Conservation (phyloP, 2,113 vertebrate species). For the Zapus hudsonius region DNA sequence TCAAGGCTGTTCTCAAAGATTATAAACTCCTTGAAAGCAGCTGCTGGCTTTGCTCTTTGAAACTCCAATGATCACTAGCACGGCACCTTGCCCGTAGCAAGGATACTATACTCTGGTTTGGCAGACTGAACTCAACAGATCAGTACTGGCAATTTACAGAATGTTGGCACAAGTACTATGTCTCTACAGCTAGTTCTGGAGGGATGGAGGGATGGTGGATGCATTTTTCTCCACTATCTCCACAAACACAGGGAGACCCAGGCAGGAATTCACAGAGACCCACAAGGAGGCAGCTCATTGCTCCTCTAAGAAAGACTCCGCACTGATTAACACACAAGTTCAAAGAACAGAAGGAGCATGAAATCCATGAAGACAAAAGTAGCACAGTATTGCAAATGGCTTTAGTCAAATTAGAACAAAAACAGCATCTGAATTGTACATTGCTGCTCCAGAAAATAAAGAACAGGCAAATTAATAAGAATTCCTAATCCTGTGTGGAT, state of each 20-base stretch:
- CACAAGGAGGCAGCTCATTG: background rate
- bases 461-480: background rate
- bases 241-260: fast-evolving
- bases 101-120: background rate
- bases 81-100: slow-evolving; percentile 52
- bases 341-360: slow-evolving; percentile 16
- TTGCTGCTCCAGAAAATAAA: background rate
- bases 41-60: slow-evolving; percentile 45
- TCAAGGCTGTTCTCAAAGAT: slow-evolving; percentile 31
- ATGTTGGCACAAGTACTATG: slow-evolving; percentile 19
- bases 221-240: background rate
- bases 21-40: slow-evolving; percentile 63
- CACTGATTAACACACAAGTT: slow-evolving; percentile 34
- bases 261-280: background rate
- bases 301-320: slow-evolving; percentile 27
- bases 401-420: background rate
- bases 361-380: background rate
- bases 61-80: background rate
- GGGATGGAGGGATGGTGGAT: background rate
- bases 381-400: background rate
- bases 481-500: slow-evolving; percentile 44
- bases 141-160: background rate
- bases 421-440: background rate
- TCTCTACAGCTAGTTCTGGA: background rate
- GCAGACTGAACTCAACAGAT: slow-evolving; percentile 19